Base-by-base conservation (phyloP, 2,888 invertebrate genomes). In the Agriopis marginaria region DNA sequence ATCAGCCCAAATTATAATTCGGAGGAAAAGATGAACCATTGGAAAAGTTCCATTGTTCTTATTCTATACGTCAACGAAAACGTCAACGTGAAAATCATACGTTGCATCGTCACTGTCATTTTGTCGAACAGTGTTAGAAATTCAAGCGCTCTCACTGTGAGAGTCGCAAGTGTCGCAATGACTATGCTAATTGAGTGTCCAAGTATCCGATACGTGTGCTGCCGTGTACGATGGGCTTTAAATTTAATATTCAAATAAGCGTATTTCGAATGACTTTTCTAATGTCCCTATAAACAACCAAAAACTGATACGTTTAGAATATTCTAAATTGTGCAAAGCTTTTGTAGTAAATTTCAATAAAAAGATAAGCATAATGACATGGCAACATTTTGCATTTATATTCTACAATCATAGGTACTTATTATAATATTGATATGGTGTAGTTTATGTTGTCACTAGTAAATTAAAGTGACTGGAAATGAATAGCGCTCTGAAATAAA, bases 181-280 rank as follows among this genome's bases (percentile, higher is more conserved):
- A 32, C 32, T 32, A 32, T 32, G 32, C 32, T 32, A 32, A 32
- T 32, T 32, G 32, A 32, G 32, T 32, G 32, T 32, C 32, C 32
- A 32, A 32, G 3, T 32, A 32, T 32, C 32, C 32, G 5, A 32
- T 32, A 32, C 32, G 3, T 32, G 3, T 3, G 32, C 32, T 32
- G 32, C 5, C 32, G 32, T 32, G 32, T 32, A 32, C 32, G 32
- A 32, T 0, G 32, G 32, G 32, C 32, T 42, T 7, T 42, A 8
- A 7, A 42, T 42, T n/a, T 32, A 3, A 4, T 47, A 47, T 47
- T 47, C 47, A 47, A 47, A 47, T 47, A 0, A n/a, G n/a, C 0
- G 7, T 47, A 51, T 69, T 69, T 69, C 44, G 61, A 56, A 69
- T 39, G 64, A 64, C 68, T 64, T 64, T 64, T 64, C 14, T 51